A percentile compares a stretch with the other conserved stretches of the same genome.
phyloP scores from a whole-genome alignment of 1,140 invertebrate genomes.

The Caenorhabditis latens region DNA sequence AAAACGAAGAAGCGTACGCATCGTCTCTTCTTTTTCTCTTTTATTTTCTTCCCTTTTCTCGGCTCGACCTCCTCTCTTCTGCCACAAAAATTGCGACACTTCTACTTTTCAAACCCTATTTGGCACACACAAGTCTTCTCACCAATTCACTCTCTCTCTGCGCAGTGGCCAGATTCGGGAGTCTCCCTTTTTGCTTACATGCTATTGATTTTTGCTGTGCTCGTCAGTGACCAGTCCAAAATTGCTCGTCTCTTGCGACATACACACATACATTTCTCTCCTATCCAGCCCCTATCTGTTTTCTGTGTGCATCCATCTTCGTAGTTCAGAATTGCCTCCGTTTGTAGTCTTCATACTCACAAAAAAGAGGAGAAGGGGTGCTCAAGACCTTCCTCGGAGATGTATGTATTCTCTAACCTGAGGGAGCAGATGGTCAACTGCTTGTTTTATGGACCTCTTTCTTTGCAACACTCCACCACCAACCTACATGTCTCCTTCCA shows the following conservation, averaged over 20 bases:
- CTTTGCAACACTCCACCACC: constrained; percentile 4
- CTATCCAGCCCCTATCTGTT: constrained; percentile 12
- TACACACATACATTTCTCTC: neutral
- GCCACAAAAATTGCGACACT: constrained; percentile 38
- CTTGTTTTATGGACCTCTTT: neutral
- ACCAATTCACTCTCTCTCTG: neutral
- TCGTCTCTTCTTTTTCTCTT: constrained; percentile 6
- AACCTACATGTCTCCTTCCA: neutral
- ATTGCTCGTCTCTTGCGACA: constrained; percentile 26
- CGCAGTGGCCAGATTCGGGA: neutral
- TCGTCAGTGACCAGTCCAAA: constrained; percentile 50
- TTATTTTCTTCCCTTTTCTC: neutral
- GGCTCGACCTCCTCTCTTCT: neutral
- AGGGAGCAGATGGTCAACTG: constrained; percentile 4
- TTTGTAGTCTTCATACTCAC: constrained; percentile 3
- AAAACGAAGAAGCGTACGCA: constrained; percentile 13
- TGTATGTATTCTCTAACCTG: neutral
- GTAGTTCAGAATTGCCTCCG: constrained; percentile 19
- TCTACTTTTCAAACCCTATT: constrained; percentile 36
- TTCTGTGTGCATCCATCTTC: constrained; percentile 11
- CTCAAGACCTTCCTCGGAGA: constrained; percentile 4
- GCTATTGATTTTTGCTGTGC: constrained; percentile 40
- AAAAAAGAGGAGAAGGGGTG: neutral
- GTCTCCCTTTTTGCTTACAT: constrained; percentile 11
- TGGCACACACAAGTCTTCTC: constrained; percentile 35